phyloP scores from a whole-genome alignment of 2,797 vertebrate species.

The Holocentrus rufus region DNA sequence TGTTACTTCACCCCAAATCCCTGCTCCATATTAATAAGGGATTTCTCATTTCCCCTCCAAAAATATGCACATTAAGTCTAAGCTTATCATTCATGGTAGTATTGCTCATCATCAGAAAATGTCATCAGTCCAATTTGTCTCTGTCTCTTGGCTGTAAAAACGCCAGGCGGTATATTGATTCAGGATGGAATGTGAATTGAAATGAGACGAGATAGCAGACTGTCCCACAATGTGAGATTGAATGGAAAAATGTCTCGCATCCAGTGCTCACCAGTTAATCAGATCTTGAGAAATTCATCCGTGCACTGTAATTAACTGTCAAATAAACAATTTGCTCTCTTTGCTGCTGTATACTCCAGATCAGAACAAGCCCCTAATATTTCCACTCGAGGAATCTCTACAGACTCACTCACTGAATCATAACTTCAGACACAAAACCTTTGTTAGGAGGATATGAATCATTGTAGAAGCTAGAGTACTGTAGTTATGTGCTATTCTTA shows the following conservation, averaged over 20 bases:
- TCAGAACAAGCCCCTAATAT: background rate
- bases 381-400: background rate
- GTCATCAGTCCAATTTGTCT: background rate
- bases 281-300: background rate
- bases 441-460: background rate
- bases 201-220: background rate
- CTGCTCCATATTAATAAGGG: background rate
- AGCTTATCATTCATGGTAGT: background rate
- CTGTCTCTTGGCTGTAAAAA: background rate
- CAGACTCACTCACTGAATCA: background rate
- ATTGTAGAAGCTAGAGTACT: background rate
- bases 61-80: background rate
- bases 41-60: background rate
- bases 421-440: background rate
- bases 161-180: too few relatives aligned
- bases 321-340: background rate
- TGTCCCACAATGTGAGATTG: background rate
- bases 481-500: background rate
- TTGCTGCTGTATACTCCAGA: background rate
- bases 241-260: background rate
- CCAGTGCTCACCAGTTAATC: background rate
- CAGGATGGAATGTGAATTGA: background rate
- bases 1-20: background rate
- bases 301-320: background rate
- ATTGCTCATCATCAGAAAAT: background rate